Evolutionary conservation across 2,888 invertebrate species (phyloP).

Genomic region (Ypsolopha sequella): DNA sequence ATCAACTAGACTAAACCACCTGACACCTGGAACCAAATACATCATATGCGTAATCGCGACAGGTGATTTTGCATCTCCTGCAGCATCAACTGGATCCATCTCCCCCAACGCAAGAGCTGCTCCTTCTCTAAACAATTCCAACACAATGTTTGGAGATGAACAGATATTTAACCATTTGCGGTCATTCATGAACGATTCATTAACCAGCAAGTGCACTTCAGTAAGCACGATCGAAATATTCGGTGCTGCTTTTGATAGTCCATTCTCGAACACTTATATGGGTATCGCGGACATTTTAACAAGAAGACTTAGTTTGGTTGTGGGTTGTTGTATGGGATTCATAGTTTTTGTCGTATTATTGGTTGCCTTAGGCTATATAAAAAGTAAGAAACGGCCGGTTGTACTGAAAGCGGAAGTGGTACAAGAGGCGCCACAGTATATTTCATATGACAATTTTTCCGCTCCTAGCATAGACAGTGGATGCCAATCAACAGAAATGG

Average conservation of each 20-base stretch:
- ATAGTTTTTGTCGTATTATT: conserved; percentile 87
- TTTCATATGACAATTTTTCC: conserved; percentile 75
- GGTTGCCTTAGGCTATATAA: conserved; percentile 86
- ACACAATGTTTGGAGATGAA: conserved; percentile 69
- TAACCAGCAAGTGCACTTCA: conserved; percentile 82
- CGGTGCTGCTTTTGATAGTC: conserved; percentile 70
- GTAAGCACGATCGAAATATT: conserved; percentile 81
- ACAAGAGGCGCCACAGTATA: conserved; percentile 83
- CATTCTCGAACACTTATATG: conserved; percentile 75
- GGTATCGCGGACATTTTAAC: conserved; percentile 82
- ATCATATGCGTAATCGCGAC: conserved; percentile 90
- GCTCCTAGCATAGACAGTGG: conserved; percentile 47
- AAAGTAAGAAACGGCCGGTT: conserved; percentile 85
- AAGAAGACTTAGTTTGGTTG: conserved; percentile 84
- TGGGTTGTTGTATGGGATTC: conserved; percentile 89
- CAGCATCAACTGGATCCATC: conserved; percentile 40
- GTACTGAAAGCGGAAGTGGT: conserved; percentile 77
- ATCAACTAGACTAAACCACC: conserved; percentile 79
- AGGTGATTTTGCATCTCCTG: conserved; percentile 73
- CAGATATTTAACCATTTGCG: conserved; percentile 60
- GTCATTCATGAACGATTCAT: conserved; percentile 72
- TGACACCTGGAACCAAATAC: conserved; percentile 85
- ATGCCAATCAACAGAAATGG: conserved; percentile 50
- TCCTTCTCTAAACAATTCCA: conserved; percentile 42
- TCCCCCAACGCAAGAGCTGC: conserved; percentile 66